Evolutionary conservation across 2,888 invertebrate species (phyloP).

Genomic region (Drosophila tanythrix): DNA sequence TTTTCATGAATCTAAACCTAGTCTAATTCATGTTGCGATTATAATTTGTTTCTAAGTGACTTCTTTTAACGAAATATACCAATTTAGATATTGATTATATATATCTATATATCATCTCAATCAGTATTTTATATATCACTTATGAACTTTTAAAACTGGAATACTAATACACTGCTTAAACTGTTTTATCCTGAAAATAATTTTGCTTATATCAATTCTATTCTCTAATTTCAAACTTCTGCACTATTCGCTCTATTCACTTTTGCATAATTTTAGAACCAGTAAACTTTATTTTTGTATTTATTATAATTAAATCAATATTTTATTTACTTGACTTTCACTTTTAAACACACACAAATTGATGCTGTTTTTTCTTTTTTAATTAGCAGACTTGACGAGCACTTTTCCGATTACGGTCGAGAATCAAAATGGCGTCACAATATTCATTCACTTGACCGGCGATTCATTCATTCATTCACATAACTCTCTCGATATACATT

Average conservation of each 20-base stretch:
- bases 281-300: not conserved
- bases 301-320: not conserved
- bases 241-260: not conserved
- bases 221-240: not conserved
- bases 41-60: not conserved
- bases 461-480: conserved; percentile 3
- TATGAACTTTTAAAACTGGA: not conserved
- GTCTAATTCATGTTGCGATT: not conserved
- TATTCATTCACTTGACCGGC: conserved; percentile 19
- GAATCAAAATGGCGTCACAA: conserved; percentile 31
- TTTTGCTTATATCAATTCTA: not conserved
- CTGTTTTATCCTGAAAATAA: not conserved
- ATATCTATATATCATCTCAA: accelerated
- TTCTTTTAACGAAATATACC: not conserved
- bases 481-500: conserved; percentile 4
- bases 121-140: not conserved
- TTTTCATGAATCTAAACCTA: not conserved
- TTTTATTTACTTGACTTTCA: conserved; percentile 33
- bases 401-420: conserved; percentile 16
- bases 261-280: not conserved
- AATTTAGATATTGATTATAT: not conserved
- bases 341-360: conserved; percentile 20
- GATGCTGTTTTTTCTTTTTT: conserved; percentile 5
- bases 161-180: not conserved
- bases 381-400: conserved; percentile 17